phyloP scores from a whole-genome alignment of 2,797 vertebrate species.

The Hippoglossus hippoglossus region DNA sequence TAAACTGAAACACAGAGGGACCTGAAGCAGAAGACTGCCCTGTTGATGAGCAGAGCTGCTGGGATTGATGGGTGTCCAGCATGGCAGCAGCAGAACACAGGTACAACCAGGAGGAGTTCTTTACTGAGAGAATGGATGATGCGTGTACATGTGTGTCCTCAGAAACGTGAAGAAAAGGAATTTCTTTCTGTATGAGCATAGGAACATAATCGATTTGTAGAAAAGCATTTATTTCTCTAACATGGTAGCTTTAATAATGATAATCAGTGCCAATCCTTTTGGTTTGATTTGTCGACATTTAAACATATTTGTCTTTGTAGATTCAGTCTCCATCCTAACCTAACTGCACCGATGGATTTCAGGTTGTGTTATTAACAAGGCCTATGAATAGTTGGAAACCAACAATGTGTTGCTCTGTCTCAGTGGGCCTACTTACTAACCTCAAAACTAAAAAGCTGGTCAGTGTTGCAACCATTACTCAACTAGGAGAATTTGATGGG shows the following conservation, averaged over 20 bases:
- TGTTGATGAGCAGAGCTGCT: conserved; percentile 27
- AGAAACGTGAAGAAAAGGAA: background rate
- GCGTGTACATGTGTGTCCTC: conserved; percentile 19
- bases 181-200: background rate
- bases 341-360: background rate
- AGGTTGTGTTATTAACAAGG: background rate
- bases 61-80: conserved; percentile 75
- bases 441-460: background rate
- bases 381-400: background rate
- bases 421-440: background rate
- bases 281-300: background rate
- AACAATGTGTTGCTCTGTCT: background rate
- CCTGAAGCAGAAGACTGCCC: conserved; percentile 24
- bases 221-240: background rate
- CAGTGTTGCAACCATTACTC: too few species aligned
- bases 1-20: conserved; percentile 19
- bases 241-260: background rate
- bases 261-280: background rate
- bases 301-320: background rate
- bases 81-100: conserved; percentile 69
- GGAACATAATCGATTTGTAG: background rate
- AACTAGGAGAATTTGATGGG: too few species aligned
- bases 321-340: background rate
- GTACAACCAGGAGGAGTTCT: conserved; percentile 50
- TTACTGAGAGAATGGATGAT: conserved; percentile 13